These are phyloP conservation scores for Ormyrus nitidulus DNA, from an alignment of 2,888 invertebrate genomes.

Conservation along the genomic window DNA sequence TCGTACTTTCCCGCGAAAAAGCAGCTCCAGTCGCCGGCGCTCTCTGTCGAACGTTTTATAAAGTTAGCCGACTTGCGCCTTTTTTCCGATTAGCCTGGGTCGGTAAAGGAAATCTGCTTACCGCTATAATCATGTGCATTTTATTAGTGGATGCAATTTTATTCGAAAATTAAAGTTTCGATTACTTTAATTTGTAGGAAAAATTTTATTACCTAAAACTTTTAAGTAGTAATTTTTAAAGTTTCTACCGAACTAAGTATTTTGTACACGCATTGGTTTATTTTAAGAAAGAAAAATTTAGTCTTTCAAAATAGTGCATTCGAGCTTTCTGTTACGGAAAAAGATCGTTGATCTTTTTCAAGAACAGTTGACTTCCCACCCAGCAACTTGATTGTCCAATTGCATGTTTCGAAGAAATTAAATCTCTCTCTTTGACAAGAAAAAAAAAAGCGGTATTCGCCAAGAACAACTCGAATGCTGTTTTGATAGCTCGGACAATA, in stretches of 20 bases:
- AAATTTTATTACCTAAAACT: not conserved
- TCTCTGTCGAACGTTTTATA: slow-evolving; percentile 27
- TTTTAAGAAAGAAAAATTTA: no score
- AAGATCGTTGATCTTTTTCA: slow-evolving; percentile 15
- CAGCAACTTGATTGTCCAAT: slow-evolving; percentile 6
- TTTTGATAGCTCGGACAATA: slow-evolving; percentile 24
- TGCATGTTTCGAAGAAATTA: slow-evolving; percentile 24
- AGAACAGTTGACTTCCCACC: slow-evolving; percentile 29
- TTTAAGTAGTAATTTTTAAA: not conserved
- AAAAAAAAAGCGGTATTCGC: slow-evolving; percentile 4
- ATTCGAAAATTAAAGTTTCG: no score
- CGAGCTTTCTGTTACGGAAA: not conserved
- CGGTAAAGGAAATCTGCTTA: not conserved
- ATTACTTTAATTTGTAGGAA: no score
- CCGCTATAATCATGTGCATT: no score
- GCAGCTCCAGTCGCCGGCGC: slow-evolving; percentile 19
- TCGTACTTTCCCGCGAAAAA: slow-evolving; percentile 30
- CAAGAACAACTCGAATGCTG: slow-evolving; percentile 34
- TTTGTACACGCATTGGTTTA: not conserved
- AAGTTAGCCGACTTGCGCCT: slow-evolving; percentile 6
- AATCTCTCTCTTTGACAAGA: slow-evolving; percentile 3
- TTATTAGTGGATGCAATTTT: no score
- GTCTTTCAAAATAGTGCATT: slow-evolving; percentile 12
- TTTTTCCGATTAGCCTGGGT: slow-evolving; percentile 1
- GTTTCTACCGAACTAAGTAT: not conserved